Conservation (phyloP, 1,140 invertebrate species). For the Eueides isabella region DNA sequence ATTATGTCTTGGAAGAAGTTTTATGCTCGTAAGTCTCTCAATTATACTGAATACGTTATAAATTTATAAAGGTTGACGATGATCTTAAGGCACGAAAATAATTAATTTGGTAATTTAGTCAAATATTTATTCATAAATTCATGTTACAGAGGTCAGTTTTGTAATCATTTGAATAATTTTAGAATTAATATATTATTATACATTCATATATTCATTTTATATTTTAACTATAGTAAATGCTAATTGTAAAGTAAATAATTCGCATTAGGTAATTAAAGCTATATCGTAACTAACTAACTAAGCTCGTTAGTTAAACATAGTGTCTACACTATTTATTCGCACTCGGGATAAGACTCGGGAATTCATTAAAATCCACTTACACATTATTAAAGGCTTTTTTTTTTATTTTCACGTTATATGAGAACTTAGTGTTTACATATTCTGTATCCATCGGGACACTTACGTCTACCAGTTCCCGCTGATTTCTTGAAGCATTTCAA, state of each 20-base stretch:
- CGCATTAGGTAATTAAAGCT: not conserved
- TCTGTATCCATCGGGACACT: too few relatives aligned
- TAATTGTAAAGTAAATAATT: not conserved
- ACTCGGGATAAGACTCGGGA: too few relatives aligned
- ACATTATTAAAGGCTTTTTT: too few relatives aligned
- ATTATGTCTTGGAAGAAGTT: slow-evolving; percentile 55
- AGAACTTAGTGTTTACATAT: too few relatives aligned
- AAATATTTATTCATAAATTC: slow-evolving; percentile 13
- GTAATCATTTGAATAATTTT: slow-evolving; percentile 7
- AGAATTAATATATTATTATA: slow-evolving; percentile 9
- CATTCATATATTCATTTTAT: slow-evolving; percentile 3
- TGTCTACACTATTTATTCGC: too few relatives aligned
- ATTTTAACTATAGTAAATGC: not conserved
- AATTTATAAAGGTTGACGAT: not conserved
- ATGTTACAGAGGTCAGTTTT: not conserved
- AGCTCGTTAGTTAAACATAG: not conserved
- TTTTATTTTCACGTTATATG: too few relatives aligned
- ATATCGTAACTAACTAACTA: not conserved
- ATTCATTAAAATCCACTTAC: too few relatives aligned
- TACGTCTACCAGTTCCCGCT: too few relatives aligned
- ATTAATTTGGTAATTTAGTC: not conserved
- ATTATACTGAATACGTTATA: not conserved
- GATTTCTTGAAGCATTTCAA: too few relatives aligned
- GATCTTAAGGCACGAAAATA: not conserved
- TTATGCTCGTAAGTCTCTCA: slow-evolving; percentile 49